A percentile compares a stretch with the other conserved stretches of the same genome.
These are phyloP conservation scores for Melikaiella ostensackeni DNA, from an alignment of 2,888 invertebrate species.

Conservation along the genomic window DNA sequence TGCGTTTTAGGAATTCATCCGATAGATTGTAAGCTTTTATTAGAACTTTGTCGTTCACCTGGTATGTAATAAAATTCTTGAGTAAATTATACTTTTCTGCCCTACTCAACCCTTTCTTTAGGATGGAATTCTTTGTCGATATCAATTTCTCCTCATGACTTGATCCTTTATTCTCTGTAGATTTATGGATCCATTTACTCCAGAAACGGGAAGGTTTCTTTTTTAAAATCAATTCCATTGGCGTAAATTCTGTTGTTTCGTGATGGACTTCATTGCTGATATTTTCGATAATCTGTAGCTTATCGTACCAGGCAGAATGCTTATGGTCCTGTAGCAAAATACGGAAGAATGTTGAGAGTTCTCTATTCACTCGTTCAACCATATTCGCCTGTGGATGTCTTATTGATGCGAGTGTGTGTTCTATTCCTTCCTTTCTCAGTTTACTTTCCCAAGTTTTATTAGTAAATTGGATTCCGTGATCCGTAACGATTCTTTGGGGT, in stretches of 20 bases:
- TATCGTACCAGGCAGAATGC: slow-evolving; percentile 36
- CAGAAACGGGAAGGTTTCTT: slow-evolving; percentile 8
- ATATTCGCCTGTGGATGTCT: slow-evolving; percentile 47
- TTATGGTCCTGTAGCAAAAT: background rate
- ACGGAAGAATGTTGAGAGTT: slow-evolving; percentile 44
- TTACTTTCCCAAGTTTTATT: slow-evolving; percentile 48
- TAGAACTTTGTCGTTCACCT: background rate
- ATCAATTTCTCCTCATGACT: background rate
- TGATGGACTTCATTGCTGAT: slow-evolving; percentile 41
- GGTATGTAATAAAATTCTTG: background rate
- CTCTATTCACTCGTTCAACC: slow-evolving; percentile 49
- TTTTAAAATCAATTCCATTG: slow-evolving; percentile 17
- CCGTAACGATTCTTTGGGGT: slow-evolving; percentile 27
- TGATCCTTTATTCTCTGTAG: background rate
- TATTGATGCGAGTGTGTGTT: slow-evolving; percentile 32
- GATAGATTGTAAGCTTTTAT: background rate
- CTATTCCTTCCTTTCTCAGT: background rate
- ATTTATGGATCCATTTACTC: background rate
- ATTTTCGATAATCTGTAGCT: slow-evolving; percentile 26
- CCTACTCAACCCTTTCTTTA: background rate
- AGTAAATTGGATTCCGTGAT: slow-evolving; percentile 52
- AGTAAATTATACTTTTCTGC: background rate
- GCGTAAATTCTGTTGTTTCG: slow-evolving; percentile 26
- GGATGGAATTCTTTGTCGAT: background rate
- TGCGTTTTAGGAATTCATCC: background rate